A percentile compares a stretch with the other conserved stretches of the same genome.
Conservation (phyloP, 2,888 invertebrate species). For the Caenorhabditis doughertyi region DNA sequence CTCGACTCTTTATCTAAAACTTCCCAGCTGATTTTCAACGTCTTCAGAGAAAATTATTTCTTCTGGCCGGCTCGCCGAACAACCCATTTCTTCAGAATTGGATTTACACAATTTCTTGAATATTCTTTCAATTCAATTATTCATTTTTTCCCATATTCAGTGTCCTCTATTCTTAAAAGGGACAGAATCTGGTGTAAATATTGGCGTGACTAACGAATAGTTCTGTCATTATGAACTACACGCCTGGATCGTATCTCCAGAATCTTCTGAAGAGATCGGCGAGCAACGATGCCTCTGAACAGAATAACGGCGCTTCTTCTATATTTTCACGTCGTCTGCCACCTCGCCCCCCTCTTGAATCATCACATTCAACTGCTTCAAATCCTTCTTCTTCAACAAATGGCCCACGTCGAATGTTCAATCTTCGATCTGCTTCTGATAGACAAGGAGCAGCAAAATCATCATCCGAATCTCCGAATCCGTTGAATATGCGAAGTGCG, state of each 20-base stretch:
- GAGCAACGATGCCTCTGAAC: conserved; percentile 48
- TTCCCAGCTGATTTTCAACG: background rate
- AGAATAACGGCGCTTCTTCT: conserved; percentile 25
- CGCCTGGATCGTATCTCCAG: conserved; percentile 64
- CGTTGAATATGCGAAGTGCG: conserved; percentile 48
- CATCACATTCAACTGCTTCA: conserved; percentile 45
- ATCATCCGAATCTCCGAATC: conserved; percentile 12
- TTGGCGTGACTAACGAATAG: conserved; percentile 56
- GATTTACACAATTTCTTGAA: conserved; percentile 22
- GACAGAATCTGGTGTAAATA: conserved; percentile 55
- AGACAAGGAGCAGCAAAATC: conserved; percentile 42
- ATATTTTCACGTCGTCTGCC: conserved; percentile 45
- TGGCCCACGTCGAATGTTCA: conserved; percentile 50
- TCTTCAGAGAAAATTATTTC: conserved; percentile 51
- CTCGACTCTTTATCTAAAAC: background rate
- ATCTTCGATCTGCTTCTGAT: conserved; percentile 60
- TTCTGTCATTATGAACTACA: conserved; percentile 65
- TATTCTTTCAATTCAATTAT: background rate
- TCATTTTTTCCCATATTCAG: conserved; percentile 22
- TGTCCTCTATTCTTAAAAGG: conserved; percentile 36
- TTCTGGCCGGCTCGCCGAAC: conserved; percentile 53
- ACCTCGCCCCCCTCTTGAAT: conserved; percentile 52
- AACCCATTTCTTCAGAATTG: conserved; percentile 46
- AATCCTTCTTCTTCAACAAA: conserved; percentile 34
- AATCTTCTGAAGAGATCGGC: conserved; percentile 62